phyloP scores from a whole-genome alignment of 2,888 invertebrate species.

The Callyntrura sp. region DNA sequence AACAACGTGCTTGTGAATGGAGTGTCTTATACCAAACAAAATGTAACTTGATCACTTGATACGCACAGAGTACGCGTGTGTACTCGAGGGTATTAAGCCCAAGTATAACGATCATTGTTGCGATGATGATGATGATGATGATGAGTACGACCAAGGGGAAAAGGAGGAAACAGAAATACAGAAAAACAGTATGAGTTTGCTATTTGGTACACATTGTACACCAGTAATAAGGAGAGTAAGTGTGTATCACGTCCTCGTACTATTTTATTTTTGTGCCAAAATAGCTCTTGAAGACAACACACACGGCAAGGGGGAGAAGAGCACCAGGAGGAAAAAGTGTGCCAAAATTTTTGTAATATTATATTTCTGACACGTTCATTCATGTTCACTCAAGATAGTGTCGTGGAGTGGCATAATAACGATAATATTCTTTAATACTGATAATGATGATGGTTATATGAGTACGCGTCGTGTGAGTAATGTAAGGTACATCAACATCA shows the following conservation, averaged over 20 bases:
- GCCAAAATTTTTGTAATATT: constrained; percentile 50
- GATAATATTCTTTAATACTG: background rate
- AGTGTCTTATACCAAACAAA: background rate
- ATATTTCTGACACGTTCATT: constrained; percentile 59
- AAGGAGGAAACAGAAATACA: background rate
- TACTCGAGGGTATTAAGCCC: too few species aligned
- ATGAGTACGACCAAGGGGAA: too few species aligned
- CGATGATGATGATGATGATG: constrained; percentile 8
- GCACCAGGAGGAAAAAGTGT: constrained; percentile 34
- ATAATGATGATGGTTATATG: constrained; percentile 22
- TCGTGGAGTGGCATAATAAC: background rate
- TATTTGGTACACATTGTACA: too few species aligned
- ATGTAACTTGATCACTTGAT: constrained; percentile 25
- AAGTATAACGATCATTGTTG: too few species aligned
- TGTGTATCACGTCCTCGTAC: background rate
- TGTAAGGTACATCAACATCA: constrained; percentile 1
- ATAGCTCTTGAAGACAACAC: constrained; percentile 49
- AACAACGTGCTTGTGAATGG: background rate
- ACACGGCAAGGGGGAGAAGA: background rate
- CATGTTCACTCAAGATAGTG: constrained; percentile 19
- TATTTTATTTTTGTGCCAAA: constrained; percentile 52
- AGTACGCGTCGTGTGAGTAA: background rate
- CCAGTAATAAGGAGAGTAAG: background rate
- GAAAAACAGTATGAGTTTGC: too few species aligned
- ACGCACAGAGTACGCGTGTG: background rate